Percentiles rank a stretch among this genome's conserved stretches.
phyloP scores from a whole-genome alignment of 2,113 vertebrate genomes.

The Ascaphus truei region DNA sequence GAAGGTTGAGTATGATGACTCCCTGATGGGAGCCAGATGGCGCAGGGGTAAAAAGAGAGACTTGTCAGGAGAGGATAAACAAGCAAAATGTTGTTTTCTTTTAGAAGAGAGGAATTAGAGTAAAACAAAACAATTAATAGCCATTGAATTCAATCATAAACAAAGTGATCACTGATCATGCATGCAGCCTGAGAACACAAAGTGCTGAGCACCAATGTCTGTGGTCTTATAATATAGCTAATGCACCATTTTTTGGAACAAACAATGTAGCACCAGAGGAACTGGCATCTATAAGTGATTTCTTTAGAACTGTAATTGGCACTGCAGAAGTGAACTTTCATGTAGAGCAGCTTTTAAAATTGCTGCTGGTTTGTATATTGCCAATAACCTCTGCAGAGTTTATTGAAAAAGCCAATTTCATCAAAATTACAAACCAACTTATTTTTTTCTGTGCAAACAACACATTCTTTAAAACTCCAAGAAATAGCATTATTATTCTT shows the following conservation, averaged over 20 bases:
- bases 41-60: conserved; percentile 14
- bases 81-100: conserved; percentile 25
- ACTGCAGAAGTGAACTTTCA: conserved; percentile 12
- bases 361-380: background rate
- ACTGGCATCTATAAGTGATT: background rate
- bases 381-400: conserved; percentile 15
- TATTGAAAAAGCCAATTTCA: conserved; percentile 24
- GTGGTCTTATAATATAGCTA: conserved; percentile 24
- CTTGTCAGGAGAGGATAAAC: conserved; percentile 22
- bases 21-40: conserved; percentile 29
- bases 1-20: conserved; percentile 5
- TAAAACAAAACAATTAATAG: conserved; percentile 32
- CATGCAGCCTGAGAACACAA: conserved; percentile 18
- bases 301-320: conserved; percentile 26
- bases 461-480: background rate
- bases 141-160: conserved; percentile 25
- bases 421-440: conserved; percentile 7
- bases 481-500: too few species aligned
- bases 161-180: conserved; percentile 22
- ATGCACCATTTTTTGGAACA: conserved; percentile 32
- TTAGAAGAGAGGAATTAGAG: conserved; percentile 28
- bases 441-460: background rate
- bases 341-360: conserved; percentile 21
- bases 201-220: conserved; percentile 5
- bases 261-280: conserved; percentile 25